Base-by-base conservation (phyloP, 2,888 invertebrate genomes). In the Volucella inanis region DNA sequence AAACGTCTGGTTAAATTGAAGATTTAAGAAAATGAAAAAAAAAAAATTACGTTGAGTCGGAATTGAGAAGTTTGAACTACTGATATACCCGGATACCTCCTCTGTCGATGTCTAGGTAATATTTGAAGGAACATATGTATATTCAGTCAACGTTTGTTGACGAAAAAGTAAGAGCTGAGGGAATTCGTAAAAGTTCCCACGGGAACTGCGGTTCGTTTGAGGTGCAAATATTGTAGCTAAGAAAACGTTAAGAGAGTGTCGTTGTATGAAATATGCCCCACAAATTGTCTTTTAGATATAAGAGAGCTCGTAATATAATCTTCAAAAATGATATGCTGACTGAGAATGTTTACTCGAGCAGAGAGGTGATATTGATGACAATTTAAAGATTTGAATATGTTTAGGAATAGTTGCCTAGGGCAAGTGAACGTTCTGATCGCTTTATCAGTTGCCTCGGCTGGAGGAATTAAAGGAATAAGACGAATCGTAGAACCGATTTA, bases 1-100 rank as follows among this genome's bases (percentile, higher is more conserved):
- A 74, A 55, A 74, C 74, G 57, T 68, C 62, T 78, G 55, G 41
- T 45, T 62, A 72, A 74, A 78, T 83, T 83, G 83, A 74, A 78
- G 70, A 74, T 78, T 74, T 68, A 77, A 77, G 39, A 74, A 54
- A 22, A 22, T 22, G 22, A 22, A 45, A 18, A 11, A 54, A 54
- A 47, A 31, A 11, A 22, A 22, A 22, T n/a, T n/a, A 4, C 1
- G 31, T 6, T 31, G 31, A 31, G 31, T 1, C 31, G 6, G 6
- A 31, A 31, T 31, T 31, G 31, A 31, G 31, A 31, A 31, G 31
- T 6, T 31, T 31, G 31, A 31, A 31, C 6, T 31, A 6, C 6
- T 31, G 31, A 31, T 31, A 31, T 6, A 4, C 31, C 4, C 31
- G 6, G 31, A 31, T 31, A 31, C 31, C 31, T 31, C 31, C 2